Conservation (phyloP, 1,140 invertebrate species). For the Alviniconcha marisindica region DNA sequence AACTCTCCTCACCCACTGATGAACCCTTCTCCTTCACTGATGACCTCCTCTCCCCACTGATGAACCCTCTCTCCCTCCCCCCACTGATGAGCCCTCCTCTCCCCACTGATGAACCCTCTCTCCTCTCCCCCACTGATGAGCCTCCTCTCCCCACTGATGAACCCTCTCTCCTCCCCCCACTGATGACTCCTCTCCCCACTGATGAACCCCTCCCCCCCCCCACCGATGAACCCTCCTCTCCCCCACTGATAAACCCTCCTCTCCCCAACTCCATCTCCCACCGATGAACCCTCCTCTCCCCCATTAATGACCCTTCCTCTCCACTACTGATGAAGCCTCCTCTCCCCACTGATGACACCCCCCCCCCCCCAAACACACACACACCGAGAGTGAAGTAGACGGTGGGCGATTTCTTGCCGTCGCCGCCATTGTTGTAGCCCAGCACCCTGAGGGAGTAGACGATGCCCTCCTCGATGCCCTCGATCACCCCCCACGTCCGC, state of each 20-base stretch:
- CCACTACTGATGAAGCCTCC: no score
- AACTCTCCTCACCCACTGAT: no score
- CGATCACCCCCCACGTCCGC: conserved; percentile 41
- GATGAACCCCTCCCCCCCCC: background rate
- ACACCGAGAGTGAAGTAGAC: conserved; percentile 63
- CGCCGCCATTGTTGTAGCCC: conserved; percentile 55
- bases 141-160: background rate
- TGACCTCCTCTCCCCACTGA: no score
- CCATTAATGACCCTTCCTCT: background rate
- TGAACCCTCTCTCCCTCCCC: no score
- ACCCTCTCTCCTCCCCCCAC: no score
- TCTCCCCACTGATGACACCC: no score
- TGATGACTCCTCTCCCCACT: background rate
- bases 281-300: background rate
- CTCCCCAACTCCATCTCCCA: background rate
- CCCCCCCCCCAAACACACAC: no score
- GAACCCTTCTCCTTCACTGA: no score
- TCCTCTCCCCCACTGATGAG: background rate
- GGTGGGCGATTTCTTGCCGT: conserved; percentile 61
- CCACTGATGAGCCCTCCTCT: background rate
- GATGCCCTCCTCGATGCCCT: conserved; percentile 45
- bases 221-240: background rate
- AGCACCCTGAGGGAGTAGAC: conserved; percentile 58
- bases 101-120: background rate
- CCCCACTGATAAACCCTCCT: background rate